A percentile compares a stretch with the other conserved stretches of the same genome.
Conservation (phyloP, 2,113 vertebrate species). For the Ptilonorhynchus violaceus region DNA sequence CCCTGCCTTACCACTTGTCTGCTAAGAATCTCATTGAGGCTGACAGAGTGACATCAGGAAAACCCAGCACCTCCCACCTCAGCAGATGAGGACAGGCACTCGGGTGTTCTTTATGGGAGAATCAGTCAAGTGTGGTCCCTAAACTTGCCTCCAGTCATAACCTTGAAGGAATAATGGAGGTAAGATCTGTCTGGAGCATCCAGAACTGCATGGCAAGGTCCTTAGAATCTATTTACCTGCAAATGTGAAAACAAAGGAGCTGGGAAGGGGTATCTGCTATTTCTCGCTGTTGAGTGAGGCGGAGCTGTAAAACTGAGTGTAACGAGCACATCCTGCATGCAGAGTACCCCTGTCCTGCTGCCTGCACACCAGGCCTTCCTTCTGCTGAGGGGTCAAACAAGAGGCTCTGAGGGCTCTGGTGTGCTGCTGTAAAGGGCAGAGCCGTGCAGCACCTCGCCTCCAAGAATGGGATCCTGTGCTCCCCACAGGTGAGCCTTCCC, state of each 20-base stretch:
- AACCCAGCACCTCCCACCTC: background rate
- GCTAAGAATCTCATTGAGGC: background rate
- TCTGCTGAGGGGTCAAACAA: background rate
- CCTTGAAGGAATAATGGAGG: background rate
- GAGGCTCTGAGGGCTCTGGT: background rate
- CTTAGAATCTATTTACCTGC: background rate
- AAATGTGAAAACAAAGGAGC: background rate
- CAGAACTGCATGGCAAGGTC: background rate
- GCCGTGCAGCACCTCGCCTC: fast-evolving
- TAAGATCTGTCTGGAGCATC: background rate
- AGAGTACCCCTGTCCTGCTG: background rate
- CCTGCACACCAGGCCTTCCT: no score
- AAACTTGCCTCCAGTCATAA: background rate
- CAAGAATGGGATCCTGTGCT: background rate
- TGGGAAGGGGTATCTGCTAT: background rate
- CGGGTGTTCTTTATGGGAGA: background rate
- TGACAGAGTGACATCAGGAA: background rate
- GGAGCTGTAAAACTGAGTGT: background rate
- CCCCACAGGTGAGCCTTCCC: background rate
- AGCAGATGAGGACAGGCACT: background rate
- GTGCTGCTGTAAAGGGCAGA: background rate
- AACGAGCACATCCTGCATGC: background rate
- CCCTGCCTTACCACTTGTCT: background rate
- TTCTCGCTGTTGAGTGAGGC: background rate
- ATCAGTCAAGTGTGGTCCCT: background rate